Percentiles rank a stretch among this genome's conserved stretches.
Evolutionary conservation across 2,113 vertebrate genomes (phyloP).

Genomic region (Aegypius monachus): DNA sequence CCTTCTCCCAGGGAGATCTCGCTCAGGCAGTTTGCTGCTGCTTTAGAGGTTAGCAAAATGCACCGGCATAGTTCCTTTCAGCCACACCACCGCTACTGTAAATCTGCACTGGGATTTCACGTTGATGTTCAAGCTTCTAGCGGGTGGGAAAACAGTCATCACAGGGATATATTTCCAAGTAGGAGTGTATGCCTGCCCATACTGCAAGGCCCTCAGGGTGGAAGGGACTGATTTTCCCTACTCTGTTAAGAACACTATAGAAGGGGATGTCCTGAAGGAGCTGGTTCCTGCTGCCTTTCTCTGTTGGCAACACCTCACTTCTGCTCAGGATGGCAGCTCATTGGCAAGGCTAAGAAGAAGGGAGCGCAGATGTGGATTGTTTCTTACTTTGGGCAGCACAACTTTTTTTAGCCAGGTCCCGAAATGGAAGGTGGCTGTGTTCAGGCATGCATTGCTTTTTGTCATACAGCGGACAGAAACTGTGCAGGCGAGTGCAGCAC

Average conservation of each 20-base stretch:
- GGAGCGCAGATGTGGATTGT: not conserved
- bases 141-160: rapidly evolving
- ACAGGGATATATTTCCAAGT: not conserved
- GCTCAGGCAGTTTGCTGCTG: not conserved
- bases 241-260: not conserved
- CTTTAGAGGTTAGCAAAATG: not conserved
- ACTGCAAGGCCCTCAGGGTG: not conserved
- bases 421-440: not conserved
- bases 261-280: not conserved
- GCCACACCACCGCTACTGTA: not conserved
- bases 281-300: not conserved
- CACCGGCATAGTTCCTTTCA: rapidly evolving
- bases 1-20: not conserved
- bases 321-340: not conserved
- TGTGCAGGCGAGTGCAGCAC: rapidly evolving
- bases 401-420: not conserved
- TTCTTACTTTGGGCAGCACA: not conserved
- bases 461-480: not conserved
- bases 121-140: not conserved
- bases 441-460: not conserved
- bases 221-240: not conserved
- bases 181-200: not conserved
- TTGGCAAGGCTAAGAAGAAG: not conserved
- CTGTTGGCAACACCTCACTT: not conserved
- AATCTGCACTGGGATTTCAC: not conserved